Base-by-base conservation (phyloP, 2,113 vertebrate species). In the Salminus brasiliensis region DNA sequence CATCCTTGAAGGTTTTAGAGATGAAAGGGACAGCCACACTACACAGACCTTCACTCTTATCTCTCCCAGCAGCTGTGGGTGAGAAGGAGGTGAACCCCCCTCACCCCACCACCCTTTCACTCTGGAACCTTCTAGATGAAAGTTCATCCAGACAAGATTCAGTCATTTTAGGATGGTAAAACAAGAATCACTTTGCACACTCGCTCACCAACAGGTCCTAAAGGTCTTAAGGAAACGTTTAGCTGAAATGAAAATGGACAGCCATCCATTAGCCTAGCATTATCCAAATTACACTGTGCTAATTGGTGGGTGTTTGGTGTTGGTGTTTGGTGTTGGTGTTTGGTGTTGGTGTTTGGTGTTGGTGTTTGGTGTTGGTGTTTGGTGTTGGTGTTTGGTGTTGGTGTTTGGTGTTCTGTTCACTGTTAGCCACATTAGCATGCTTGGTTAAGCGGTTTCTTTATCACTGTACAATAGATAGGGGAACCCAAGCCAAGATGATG, bases 21-120 rank as follows among this genome's bases (percentile, higher is more conserved):
- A 77, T 69, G 39, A 36, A 78, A 78, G 66, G 60, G 53, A 4
- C 45, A 47, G 66, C 5, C 52, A 78, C 53, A 70, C 39, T 66
- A 49, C 27, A 18, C 32, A 67, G 63, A 68, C 32, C 63, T 76
- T 41, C 41, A 18, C 53, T 66, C 52, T 69, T 66, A 62, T 78
- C 41, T 71, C 25, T 13, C 13, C 13, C 41, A 78, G 55, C 76
- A 78, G 76, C 67, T 78, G 39, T 45, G n/a, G 36, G 49, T 30
- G 10, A 9, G 47, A 72, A 29, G 47, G 57, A 60, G 53, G 39
- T 60, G 25, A 62, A 34, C 36, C 49, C 30, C 57, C n/a, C n/a
- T n/a, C n/a, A n/a, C n/a, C n/a, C 62, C 62, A 36, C 30, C 32
- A 27, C 7, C 53, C n/a, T 39, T 32, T 71, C 25, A 78, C 36